phyloP scores from a whole-genome alignment of 2,888 invertebrate species.

The Polia nebulosa region DNA sequence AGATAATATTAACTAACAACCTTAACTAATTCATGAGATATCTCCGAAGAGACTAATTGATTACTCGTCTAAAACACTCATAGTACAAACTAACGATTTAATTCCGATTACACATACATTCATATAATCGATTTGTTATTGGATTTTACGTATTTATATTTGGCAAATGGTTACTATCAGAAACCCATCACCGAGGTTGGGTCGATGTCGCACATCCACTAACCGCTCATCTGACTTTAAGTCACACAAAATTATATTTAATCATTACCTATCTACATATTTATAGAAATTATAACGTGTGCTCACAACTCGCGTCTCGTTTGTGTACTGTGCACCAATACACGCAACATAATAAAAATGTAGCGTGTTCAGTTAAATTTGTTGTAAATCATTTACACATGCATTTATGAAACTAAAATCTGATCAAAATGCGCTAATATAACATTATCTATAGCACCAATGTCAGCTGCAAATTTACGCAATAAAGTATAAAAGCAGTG shows the following conservation, averaged over 20 bases:
- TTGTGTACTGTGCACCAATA: conserved; percentile 49
- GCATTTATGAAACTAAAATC: conserved; percentile 57
- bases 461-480: conserved; percentile 86
- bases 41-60: conserved; percentile 77
- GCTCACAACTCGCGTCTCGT: conserved; percentile 62
- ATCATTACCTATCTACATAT: conserved; percentile 81
- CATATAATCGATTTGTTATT: conserved; percentile 74
- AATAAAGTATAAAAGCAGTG: conserved; percentile 79
- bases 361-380: conserved; percentile 30
- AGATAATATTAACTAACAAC: conserved; percentile 84
- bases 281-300: conserved; percentile 71
- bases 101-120: conserved; percentile 68
- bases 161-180: conserved; percentile 85
- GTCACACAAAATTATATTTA: conserved; percentile 76
- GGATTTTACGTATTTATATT: conserved; percentile 86
- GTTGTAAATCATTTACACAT: conserved; percentile 73
- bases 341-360: conserved; percentile 35
- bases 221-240: conserved; percentile 82
- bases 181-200: conserved; percentile 77
- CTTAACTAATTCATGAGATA: conserved; percentile 86
- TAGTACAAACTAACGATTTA: conserved; percentile 72
- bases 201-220: conserved; percentile 80
- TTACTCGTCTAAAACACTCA: conserved; percentile 81
- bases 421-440: conserved; percentile 61
- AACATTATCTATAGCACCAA: conserved; percentile 86